A percentile compares a stretch with the other conserved stretches of the same genome.
Conservation (phyloP, 2,888 invertebrate species). For the Harpalus rubripes region DNA sequence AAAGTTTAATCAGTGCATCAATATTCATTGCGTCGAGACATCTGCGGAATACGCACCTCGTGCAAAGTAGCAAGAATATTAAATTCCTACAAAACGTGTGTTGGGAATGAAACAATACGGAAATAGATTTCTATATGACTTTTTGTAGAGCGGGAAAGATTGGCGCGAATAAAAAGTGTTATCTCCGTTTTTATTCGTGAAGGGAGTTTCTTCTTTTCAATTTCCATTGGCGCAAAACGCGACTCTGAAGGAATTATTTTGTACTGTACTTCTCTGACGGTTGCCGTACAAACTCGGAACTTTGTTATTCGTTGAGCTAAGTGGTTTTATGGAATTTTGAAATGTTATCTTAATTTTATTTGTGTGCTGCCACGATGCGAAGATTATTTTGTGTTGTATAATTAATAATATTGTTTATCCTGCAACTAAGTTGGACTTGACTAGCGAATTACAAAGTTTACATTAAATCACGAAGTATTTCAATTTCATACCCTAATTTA, state of each 20-base stretch:
- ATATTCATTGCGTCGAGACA: conserved; percentile 35
- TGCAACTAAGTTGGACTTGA: conserved; percentile 21
- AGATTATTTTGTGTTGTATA: conserved; percentile 36
- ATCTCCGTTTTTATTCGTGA: conserved; percentile 51
- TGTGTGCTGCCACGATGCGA: background rate
- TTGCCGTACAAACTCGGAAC: background rate
- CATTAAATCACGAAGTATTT: conserved; percentile 11
- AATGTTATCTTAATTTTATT: conserved; percentile 36
- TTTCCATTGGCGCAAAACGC: conserved; percentile 28
- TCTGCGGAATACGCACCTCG: conserved; percentile 28
- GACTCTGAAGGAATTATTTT: conserved; percentile 17
- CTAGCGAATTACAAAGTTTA: conserved; percentile 30
- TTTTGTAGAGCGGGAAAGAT: conserved; percentile 25
- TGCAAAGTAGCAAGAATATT: conserved; percentile 65
- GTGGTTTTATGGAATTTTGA: conserved; percentile 42
- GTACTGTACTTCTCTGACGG: background rate
- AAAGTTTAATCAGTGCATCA: conserved; percentile 59
- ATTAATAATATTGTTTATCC: conserved; percentile 30
- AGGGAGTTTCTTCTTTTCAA: conserved; percentile 45
- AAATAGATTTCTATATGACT: conserved; percentile 69
- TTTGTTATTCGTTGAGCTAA: conserved; percentile 34
- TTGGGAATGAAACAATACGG: conserved; percentile 71
- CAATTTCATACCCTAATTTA: conserved; percentile 16
- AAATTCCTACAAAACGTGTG: conserved; percentile 68
- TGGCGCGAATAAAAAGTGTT: conserved; percentile 57